Evolutionary conservation across 2,113 vertebrate species (phyloP), one percentile per base, ranked within the genome.

Genomic region (Antechinus stuartii): DNA sequence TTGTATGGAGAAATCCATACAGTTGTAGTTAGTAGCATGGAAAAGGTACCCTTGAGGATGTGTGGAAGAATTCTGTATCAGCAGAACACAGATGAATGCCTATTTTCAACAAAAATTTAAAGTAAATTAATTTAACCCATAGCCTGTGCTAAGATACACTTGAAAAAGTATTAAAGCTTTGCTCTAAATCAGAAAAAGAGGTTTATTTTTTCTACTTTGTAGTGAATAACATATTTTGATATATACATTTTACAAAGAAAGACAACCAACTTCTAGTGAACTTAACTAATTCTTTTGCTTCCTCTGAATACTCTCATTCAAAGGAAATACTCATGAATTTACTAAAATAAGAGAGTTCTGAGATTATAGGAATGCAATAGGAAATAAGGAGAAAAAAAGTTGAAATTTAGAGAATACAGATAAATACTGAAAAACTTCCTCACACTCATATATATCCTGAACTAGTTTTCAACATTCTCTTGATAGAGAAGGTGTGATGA

Each of bases 1-100:
- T 95, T 92, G 97, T 95, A 96, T 92, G 55, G 68, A 57, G 91
- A 97, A 98, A 96, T 96, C 68, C 46, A 97, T 49, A 91, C 91
- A 52, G 96, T 97, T 97, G 95, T 95, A 55, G 57, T 96, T 96
- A 90, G 96, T 96, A 90, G 93, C 89, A 95, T 97, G 94, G 95
- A 91, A 98, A 98, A 98, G 54, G 95, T 89, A 94, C 49, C 95
- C 16, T 0, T 26, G 89, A 76, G 50, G 42, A 50, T 93, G 89
- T 93, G 47, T 76, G 94, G 97, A 96, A 95, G 92, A 90, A 61
- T 52, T 89, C 57, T 94, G 52, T 91, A 89, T 89, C 84, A 93
- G 91, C 95, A 94, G 90, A 92, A 89, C 92, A 95, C 52, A 68
- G 92, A 42, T 90, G 91, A 96, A 91, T 93, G 55, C 90, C 89